Evolutionary conservation across 2,113 vertebrate species (phyloP).

Genomic region (Scomber colias): DNA sequence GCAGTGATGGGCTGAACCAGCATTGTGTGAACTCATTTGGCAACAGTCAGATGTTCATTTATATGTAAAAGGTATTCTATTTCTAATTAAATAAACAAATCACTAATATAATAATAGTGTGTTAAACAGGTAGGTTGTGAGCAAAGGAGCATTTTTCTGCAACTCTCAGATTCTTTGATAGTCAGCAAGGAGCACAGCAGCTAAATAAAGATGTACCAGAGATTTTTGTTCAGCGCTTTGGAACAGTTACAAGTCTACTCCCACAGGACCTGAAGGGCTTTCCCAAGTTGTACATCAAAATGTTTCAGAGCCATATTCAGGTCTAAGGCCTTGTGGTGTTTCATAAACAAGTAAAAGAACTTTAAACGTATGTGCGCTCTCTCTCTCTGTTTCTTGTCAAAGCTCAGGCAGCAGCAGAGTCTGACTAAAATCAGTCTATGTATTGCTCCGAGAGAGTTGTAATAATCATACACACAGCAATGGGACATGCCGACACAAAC

Average conservation of each 20-base stretch:
- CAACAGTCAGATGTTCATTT: no score
- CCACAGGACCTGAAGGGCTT: constrained; percentile 29
- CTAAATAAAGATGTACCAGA: constrained; percentile 4
- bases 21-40: no score
- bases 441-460: neutral
- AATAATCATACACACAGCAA: neutral
- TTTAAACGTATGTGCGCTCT: neutral
- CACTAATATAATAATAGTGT: neutral
- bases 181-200: neutral
- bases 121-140: neutral
- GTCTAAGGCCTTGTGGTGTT: neutral
- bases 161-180: neutral
- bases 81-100: neutral
- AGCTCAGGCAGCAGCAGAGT: neutral
- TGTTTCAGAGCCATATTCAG: neutral
- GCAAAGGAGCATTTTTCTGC: neutral
- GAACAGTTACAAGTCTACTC: constrained; percentile 22
- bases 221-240: constrained; percentile 19
- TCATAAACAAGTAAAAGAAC: constrained; percentile 3
- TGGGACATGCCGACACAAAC: neutral
- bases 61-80: no score
- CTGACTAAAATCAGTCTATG: neutral
- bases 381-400: neutral
- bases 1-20: no score
- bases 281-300: neutral